Conservation (phyloP, 92 coral and sea anemone genomes). For the Zoanthus solanderi region DNA sequence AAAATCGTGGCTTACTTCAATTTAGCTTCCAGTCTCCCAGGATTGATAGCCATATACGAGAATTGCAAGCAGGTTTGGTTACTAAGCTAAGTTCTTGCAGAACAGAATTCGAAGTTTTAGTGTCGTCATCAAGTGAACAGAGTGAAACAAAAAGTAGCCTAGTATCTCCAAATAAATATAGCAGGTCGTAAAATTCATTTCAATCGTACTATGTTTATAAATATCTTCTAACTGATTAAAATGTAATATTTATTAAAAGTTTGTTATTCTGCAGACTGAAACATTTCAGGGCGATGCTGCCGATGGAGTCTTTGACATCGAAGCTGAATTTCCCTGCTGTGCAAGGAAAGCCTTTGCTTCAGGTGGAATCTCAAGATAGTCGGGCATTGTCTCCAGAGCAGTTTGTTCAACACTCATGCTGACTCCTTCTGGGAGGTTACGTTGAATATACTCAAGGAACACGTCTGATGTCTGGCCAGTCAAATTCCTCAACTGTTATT, state of each 20-base stretch:
- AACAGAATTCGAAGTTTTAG: too few species aligned
- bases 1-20: too few species aligned
- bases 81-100: too few species aligned
- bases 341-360: constrained; percentile 82
- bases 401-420: constrained; percentile 97
- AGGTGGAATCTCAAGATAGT: constrained; percentile 79
- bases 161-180: too few species aligned
- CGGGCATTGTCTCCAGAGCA: constrained; percentile 73
- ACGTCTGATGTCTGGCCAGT: constrained; percentile 94
- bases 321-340: constrained; percentile 40
- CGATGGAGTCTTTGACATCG: not conserved
- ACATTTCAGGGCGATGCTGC: not conserved
- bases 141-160: too few species aligned
- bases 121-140: too few species aligned
- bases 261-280: not conserved
- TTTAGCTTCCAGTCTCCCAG: too few species aligned
- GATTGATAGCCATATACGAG: too few species aligned
- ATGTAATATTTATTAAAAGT: not conserved
- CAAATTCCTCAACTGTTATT: constrained; percentile 72
- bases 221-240: too few species aligned
- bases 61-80: too few species aligned
- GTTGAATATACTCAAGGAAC: constrained; percentile 94
- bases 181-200: too few species aligned
- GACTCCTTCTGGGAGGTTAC: constrained; percentile 96
- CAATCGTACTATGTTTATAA: too few species aligned